Evolutionary conservation across 2,888 invertebrate species (phyloP), one percentile per base, ranked within the genome.

Genomic region (Luperina nickerlii): DNA sequence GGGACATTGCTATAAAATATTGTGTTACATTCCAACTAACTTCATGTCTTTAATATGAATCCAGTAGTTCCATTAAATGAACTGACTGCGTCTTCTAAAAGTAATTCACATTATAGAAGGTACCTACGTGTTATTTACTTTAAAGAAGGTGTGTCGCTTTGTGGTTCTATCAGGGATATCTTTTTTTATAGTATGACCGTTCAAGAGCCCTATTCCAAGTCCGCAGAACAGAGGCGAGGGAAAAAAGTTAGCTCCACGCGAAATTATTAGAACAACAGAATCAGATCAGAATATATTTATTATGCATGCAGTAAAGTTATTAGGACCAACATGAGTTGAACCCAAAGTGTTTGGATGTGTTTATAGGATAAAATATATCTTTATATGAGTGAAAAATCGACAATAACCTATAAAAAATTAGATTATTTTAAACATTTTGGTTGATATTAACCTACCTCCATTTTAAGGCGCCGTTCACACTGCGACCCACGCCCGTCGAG

Each of bases 241-340:
- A 70, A 81, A 81, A 84, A 86, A 85, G 65, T 75, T 74, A 76
- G 67, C 73, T 80, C 81, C 77, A 24, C 32, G 72, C 65, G 82
- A 82, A 83, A 88, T 84, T 85, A 87, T 87, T 77, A 81, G 60
- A 82, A 86, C 85, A 87, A 88, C 87, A 90, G 90, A 90, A 86
- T 83, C 72, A 54, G 48, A 45, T 27, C 2, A 42, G 42, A 42
- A 20, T 38, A 32, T 32, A 32, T 32, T 42, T 51, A 63, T 42
- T 45, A 66, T n/a, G 66, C 1, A 66, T n/a, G 66, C 1, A 57
- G 24, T 66, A 57, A 68, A 48, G 11, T 57, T 63, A 69, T 38
- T 51, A 45, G 24, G 27, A 27, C 57, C 32, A 20, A 60, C n/a
- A 1, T 48, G 42, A 65, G 42, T 32, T 24, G 11, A 24, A 32